Evolutionary conservation across 2,888 invertebrate genomes (phyloP).

Genomic region (Pollenia griseotomentosa): DNA sequence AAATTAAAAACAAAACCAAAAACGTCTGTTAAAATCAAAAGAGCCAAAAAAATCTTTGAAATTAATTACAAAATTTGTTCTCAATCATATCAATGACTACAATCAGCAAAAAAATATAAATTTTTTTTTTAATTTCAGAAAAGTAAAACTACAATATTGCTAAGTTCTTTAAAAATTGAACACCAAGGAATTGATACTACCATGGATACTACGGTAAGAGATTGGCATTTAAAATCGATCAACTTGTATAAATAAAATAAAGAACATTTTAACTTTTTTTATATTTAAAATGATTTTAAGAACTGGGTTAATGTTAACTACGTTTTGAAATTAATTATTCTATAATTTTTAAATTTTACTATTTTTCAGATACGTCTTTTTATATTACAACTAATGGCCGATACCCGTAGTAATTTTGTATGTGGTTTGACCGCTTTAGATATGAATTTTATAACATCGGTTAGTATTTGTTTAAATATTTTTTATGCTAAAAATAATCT

Average conservation of each 20-base stretch:
- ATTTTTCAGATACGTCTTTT: conserved; percentile 75
- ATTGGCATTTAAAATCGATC: no score
- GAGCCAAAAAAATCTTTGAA: no score
- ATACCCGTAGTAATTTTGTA: conserved; percentile 75
- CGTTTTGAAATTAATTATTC: not conserved
- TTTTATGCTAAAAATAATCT: no score
- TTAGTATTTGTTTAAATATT: conserved; percentile 48
- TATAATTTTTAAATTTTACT: not conserved
- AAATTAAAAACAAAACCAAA: no score
- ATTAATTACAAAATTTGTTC: no score
- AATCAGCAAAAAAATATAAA: not conserved
- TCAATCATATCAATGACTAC: no score
- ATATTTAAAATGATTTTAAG: no score
- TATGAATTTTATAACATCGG: conserved; percentile 76
- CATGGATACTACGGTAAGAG: conserved; percentile 75
- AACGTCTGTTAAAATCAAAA: no score
- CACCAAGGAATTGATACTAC: conserved; percentile 72
- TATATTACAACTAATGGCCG: conserved; percentile 75
- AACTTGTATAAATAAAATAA: no score
- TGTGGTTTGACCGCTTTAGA: conserved; percentile 75
- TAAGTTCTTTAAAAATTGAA: conserved; percentile 73
- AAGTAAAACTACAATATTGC: conserved; percentile 66
- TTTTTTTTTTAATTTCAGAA: conserved; percentile 73
- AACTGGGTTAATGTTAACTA: not conserved
- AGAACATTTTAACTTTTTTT: no score